phyloP scores from a whole-genome alignment of 2,113 vertebrate species.

The Siphamia tubifer region DNA sequence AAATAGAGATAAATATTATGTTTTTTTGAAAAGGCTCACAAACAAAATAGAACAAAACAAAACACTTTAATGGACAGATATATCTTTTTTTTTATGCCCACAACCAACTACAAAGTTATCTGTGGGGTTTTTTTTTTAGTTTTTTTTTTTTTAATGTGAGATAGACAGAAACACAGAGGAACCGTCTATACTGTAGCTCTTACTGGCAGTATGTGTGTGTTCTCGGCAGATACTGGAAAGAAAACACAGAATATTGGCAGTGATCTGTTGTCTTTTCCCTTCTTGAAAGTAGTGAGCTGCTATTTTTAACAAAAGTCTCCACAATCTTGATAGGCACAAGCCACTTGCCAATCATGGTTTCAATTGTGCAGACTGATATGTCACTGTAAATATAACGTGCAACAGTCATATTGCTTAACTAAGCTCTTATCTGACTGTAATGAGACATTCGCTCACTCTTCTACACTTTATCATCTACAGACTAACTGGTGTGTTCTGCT shows the following conservation, averaged over 20 bases:
- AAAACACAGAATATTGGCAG: conserved; percentile 24
- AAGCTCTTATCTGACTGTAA: conserved; percentile 68
- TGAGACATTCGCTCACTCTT: conserved; percentile 72
- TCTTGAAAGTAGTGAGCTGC: background rate
- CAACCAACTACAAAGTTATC: background rate
- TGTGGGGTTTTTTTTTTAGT: too few species aligned
- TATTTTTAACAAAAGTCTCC: conserved; percentile 52
- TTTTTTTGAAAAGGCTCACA: background rate
- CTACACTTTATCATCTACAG: conserved; percentile 69
- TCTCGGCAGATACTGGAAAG: conserved; percentile 44
- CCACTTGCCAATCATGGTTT: conserved; percentile 79
- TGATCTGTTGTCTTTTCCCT: conserved; percentile 30
- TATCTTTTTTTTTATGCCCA: too few species aligned
- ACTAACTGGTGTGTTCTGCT: conserved; percentile 67
- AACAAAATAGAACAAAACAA: background rate
- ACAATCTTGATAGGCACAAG: conserved; percentile 68
- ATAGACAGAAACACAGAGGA: conserved; percentile 3
- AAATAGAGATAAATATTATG: background rate
- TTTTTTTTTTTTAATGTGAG: too few species aligned
- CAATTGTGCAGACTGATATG: conserved; percentile 76
- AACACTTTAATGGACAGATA: background rate
- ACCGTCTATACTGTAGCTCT: background rate
- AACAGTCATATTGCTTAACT: conserved; percentile 63
- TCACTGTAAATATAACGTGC: conserved; percentile 68
- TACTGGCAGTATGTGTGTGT: conserved; percentile 28